Evolutionary conservation across 53 echinoderm and acorn worm genomes (phyloP), one percentile per base, ranked within the genome.

Genomic region (Henricia sp.): DNA sequence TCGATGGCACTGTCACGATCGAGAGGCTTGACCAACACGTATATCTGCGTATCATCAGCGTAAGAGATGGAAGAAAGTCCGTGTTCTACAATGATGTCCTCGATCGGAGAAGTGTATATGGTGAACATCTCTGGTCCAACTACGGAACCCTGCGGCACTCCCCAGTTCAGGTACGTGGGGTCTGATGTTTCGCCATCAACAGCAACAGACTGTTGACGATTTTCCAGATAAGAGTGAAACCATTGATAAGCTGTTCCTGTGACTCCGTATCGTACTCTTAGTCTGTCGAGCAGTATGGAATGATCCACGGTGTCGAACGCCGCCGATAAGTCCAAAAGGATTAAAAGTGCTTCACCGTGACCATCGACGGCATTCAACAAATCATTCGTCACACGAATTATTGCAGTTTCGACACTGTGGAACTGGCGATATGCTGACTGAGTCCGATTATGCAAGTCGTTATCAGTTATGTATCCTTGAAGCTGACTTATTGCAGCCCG

Each of bases 51-150:
- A 21, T 74, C 74, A 5, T 74, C 74, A 2, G 74, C 52, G 2
- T 52, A 52, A 11, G 55, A 52, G 20, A 74, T 50, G 21, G 28
- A 30, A 27, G 52, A 74, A 52, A 74, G 55, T 27, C 32, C 35
- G 53, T 32, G 35, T 23, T 52, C 17, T 10, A 10, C 34, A 2
- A 74, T 52, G 13, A 74, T 74, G 54, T 74, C 37, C 21, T 74
- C 35, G 21, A 53, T 74, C 0, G 32, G 74, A 0, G 55, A 13
- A 2, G 55, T 52, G 0, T 74, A 74, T 12, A 52, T 1, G 0
- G 58, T 9, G 58, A 76, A 76, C 37, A 76, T 39, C 23, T 76
- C 77, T 10, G 77, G 77, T 25, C 77, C 59, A 0, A 76, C 77
- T 23, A 57, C 59, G 35, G 58, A 76, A 6, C 60, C 77, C 40